phyloP scores from a whole-genome alignment of 2,113 vertebrate genomes.

The Orcinus orca region DNA sequence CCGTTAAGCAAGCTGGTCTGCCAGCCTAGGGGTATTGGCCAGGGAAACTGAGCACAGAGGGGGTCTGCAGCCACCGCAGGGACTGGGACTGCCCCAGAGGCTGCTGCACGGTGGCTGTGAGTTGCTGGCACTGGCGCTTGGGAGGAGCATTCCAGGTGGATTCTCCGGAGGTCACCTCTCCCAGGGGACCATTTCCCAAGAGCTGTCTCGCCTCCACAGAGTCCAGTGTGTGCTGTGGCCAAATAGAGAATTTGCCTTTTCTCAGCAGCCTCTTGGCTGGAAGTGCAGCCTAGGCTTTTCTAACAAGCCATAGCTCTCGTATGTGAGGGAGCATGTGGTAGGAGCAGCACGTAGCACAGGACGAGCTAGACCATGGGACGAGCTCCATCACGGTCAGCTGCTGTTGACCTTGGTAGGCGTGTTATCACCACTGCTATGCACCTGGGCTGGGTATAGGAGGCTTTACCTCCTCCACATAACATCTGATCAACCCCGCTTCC shows the following conservation, averaged over 20 bases:
- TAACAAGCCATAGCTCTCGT: neutral
- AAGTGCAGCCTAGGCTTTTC: neutral
- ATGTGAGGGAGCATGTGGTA: neutral
- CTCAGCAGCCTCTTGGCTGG: neutral
- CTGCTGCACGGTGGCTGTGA: neutral
- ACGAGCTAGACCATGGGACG: neutral
- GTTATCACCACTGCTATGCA: neutral
- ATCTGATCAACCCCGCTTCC: neutral
- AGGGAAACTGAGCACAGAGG: neutral
- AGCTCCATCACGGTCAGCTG: neutral
- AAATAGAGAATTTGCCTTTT: neutral
- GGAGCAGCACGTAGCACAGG: neutral
- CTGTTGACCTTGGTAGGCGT: neutral
- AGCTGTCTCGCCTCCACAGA: neutral
- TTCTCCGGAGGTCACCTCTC: slow-evolving; percentile 23
- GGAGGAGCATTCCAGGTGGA: neutral
- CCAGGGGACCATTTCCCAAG: neutral
- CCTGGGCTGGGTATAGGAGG: neutral
- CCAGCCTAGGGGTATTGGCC: neutral
- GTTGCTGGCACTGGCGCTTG: neutral
- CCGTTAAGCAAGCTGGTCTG: neutral
- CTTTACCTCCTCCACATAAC: neutral
- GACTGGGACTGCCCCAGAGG: neutral
- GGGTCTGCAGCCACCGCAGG: neutral
- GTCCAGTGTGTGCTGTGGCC: neutral